Conservation (phyloP, 35 echinoderm and acorn worm species). For the Diadema setosum region DNA sequence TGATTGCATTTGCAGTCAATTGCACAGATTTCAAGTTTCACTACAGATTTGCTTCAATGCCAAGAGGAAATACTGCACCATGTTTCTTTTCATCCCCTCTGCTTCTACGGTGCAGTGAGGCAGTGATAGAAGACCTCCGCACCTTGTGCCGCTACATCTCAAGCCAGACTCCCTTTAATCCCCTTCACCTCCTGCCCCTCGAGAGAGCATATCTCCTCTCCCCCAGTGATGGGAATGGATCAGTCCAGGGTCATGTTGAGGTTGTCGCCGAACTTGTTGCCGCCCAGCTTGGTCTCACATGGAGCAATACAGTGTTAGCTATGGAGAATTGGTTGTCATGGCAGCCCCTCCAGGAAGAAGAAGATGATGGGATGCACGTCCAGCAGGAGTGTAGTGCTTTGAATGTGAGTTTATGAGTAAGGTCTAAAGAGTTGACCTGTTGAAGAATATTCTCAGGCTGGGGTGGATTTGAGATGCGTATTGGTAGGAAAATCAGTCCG, state of each 20-base stretch:
- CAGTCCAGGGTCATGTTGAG: neutral
- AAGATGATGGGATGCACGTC: neutral
- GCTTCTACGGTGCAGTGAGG: no score
- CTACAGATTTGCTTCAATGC: no score
- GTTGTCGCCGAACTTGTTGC: slow-evolving; percentile 22
- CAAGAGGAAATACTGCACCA: no score
- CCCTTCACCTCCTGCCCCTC: slow-evolving; percentile 10
- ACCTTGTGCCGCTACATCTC: neutral
- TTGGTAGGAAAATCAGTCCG: no score
- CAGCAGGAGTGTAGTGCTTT: neutral
- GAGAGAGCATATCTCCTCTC: neutral
- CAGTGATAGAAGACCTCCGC: no score
- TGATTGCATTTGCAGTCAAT: no score
- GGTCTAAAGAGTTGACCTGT: no score
- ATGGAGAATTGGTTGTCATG: slow-evolving; percentile 62
- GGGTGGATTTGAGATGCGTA: no score
- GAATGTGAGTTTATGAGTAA: neutral
- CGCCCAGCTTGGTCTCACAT: neutral
- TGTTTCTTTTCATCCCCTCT: no score
- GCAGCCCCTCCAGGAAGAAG: slow-evolving; percentile 16
- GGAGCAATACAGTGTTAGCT: slow-evolving; percentile 7
- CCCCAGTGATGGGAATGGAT: neutral
- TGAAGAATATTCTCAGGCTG: no score
- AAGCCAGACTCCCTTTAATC: slow-evolving; percentile 4
- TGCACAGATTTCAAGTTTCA: no score